Evolutionary conservation across 2,797 vertebrate genomes (phyloP).

Genomic region (Sciaenops ocellatus): DNA sequence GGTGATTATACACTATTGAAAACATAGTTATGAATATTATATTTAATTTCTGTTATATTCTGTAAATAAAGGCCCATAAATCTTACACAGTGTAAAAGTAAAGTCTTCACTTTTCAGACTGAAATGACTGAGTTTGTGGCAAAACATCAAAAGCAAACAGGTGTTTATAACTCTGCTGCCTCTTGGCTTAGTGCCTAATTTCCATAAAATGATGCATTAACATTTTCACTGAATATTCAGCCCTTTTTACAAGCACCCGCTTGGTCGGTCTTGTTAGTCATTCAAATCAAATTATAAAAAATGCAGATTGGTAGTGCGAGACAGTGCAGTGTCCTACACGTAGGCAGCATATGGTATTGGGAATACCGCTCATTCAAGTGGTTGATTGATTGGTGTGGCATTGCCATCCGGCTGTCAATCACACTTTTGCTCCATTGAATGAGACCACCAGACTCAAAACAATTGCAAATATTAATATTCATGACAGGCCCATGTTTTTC

Average conservation of each 20-base stretch:
- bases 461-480: conserved; percentile 70
- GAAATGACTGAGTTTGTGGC: conserved; percentile 54
- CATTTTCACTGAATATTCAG: conserved; percentile 81
- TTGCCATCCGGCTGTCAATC: conserved; percentile 74
- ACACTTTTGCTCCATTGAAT: conserved; percentile 41
- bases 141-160: conserved; percentile 76
- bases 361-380: conserved; percentile 68
- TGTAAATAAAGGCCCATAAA: too few species aligned
- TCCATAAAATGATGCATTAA: conserved; percentile 78
- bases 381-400: conserved; percentile 67
- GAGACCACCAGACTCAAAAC: conserved; percentile 53
- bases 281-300: conserved; percentile 77
- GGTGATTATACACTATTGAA: too few species aligned
- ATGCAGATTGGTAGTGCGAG: conserved; percentile 60
- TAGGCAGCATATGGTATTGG: conserved; percentile 74
- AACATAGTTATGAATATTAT: too few species aligned
- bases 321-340: conserved; percentile 65
- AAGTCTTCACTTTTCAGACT: conserved; percentile 44
- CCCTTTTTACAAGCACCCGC: conserved; percentile 44
- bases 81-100: background rate
- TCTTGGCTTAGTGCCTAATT: conserved; percentile 70
- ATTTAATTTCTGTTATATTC: too few species aligned
- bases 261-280: conserved; percentile 70
- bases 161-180: conserved; percentile 75
- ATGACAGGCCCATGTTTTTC: conserved; percentile 46